phyloP scores from a whole-genome alignment of 2,888 invertebrate genomes.

The Ochropacha duplaris region DNA sequence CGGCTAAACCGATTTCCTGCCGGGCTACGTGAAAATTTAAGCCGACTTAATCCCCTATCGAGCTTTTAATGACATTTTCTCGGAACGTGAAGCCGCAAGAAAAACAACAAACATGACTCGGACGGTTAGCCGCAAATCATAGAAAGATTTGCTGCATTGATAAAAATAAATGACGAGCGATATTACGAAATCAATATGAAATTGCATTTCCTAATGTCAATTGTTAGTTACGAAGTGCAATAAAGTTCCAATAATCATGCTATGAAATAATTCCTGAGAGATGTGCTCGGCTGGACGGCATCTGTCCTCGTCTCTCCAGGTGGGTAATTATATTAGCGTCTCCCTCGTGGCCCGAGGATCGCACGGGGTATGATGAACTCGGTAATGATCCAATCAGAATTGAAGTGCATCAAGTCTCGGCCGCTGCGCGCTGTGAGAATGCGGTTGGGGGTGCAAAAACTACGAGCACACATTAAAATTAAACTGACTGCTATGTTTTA shows the following conservation, averaged over 20 bases:
- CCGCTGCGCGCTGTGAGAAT: conserved; percentile 83
- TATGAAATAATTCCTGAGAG: conserved; percentile 80
- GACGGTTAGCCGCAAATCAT: conserved; percentile 81
- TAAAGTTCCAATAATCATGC: conserved; percentile 83
- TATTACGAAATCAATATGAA: conserved; percentile 82
- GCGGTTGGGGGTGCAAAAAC: conserved; percentile 83
- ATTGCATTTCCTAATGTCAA: conserved; percentile 84
- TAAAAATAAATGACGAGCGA: conserved; percentile 77
- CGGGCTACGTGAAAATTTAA: conserved; percentile 78
- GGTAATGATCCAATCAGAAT: conserved; percentile 83
- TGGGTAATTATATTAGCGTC: conserved; percentile 42
- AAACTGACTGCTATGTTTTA: conserved; percentile 74
- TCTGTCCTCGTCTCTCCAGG: conserved; percentile 44
- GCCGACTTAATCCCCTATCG: conserved; percentile 77
- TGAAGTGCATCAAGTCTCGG: conserved; percentile 80
- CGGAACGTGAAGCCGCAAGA: conserved; percentile 68
- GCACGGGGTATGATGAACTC: conserved; percentile 82
- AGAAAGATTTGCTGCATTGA: conserved; percentile 80
- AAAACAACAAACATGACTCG: conserved; percentile 68
- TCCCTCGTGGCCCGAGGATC: conserved; percentile 72
- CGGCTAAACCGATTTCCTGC: conserved; percentile 78
- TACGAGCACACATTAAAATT: conserved; percentile 78
- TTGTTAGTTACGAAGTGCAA: conserved; percentile 83
- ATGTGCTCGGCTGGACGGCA: conserved; percentile 59
- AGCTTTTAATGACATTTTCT: conserved; percentile 80